Evolutionary conservation across 1,140 invertebrate genomes (phyloP).

Genomic region (Piezodorus guildinii): DNA sequence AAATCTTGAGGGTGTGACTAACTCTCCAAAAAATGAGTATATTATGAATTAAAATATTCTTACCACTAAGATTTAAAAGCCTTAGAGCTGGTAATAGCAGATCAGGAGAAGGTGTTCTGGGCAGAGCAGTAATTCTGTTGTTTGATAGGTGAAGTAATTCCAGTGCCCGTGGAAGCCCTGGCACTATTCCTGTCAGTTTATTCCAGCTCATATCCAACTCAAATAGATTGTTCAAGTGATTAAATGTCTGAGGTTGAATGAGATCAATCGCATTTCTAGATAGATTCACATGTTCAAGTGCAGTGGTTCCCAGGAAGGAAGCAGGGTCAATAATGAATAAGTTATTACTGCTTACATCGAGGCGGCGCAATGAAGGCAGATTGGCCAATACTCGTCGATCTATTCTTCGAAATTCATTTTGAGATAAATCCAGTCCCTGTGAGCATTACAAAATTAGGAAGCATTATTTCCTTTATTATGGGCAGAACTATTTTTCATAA

Average conservation of each 20-base stretch:
- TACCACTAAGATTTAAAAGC: slow-evolving; percentile 56
- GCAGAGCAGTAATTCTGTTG: slow-evolving; percentile 57
- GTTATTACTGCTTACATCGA: slow-evolving; percentile 70
- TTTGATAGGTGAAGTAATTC: slow-evolving; percentile 62
- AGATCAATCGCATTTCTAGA: slow-evolving; percentile 29
- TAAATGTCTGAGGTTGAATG: slow-evolving; percentile 44
- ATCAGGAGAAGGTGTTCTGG: slow-evolving; percentile 47
- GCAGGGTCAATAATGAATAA: slow-evolving; percentile 56
- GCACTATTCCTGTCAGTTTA: slow-evolving; percentile 46
- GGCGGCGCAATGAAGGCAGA: slow-evolving; percentile 56
- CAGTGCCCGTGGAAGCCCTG: slow-evolving; percentile 58
- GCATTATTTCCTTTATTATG: too few species aligned
- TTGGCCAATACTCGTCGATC: slow-evolving; percentile 58
- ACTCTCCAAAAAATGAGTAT: too few species aligned
- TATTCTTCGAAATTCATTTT: slow-evolving; percentile 58
- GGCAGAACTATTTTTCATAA: too few species aligned
- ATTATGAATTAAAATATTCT: background rate
- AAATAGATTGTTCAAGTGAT: slow-evolving; percentile 56
- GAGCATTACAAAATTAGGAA: slow-evolving; percentile 9
- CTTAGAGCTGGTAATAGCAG: slow-evolving; percentile 55
- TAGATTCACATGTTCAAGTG: slow-evolving; percentile 49
- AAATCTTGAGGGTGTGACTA: too few species aligned
- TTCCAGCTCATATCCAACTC: slow-evolving; percentile 70
- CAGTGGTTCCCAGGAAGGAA: slow-evolving; percentile 54
- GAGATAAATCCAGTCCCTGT: slow-evolving; percentile 61